Conservation (phyloP, 1,140 invertebrate genomes). For the Brachionus calyciflorus region DNA sequence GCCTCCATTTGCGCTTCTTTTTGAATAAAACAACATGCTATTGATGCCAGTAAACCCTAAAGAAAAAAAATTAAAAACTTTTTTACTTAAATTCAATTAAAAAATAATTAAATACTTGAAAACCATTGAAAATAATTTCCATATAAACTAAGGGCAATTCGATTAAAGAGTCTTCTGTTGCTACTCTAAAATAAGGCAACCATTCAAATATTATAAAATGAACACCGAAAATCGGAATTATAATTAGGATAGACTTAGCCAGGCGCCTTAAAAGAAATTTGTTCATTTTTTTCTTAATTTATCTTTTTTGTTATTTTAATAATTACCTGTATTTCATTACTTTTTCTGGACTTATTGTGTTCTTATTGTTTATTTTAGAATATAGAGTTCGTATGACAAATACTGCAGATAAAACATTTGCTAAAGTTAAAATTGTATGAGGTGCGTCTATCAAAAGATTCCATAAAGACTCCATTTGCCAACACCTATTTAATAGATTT, state of each 20-base stretch:
- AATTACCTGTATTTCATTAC: conserved; percentile 23
- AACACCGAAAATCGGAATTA: conserved; percentile 32
- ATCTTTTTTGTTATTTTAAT: not conserved
- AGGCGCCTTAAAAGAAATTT: not conserved
- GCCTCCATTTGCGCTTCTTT: conserved; percentile 41
- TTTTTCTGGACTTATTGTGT: conserved; percentile 25
- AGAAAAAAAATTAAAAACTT: not conserved
- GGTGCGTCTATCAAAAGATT: conserved; percentile 27
- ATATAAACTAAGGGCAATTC: conserved; percentile 24
- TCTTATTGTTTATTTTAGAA: conserved; percentile 25
- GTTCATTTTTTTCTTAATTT: not conserved
- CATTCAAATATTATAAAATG: conserved; percentile 45
- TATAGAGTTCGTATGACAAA: conserved; percentile 22
- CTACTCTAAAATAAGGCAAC: conserved; percentile 20
- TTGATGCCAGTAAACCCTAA: conserved; percentile 36
- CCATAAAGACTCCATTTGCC: conserved; percentile 31
- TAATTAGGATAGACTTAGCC: conserved; percentile 33
- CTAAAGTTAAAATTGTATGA: not conserved
- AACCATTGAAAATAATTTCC: conserved; percentile 6
- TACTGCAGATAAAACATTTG: conserved; percentile 7
- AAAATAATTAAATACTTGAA: conserved; percentile 17
- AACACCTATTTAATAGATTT: conserved; percentile 22
- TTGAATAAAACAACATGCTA: conserved; percentile 42
- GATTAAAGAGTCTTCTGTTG: conserved; percentile 3
- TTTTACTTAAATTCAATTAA: not conserved